Evolutionary conservation across 2,113 vertebrate species (phyloP).

Genomic region (Tragulus kanchil): DNA sequence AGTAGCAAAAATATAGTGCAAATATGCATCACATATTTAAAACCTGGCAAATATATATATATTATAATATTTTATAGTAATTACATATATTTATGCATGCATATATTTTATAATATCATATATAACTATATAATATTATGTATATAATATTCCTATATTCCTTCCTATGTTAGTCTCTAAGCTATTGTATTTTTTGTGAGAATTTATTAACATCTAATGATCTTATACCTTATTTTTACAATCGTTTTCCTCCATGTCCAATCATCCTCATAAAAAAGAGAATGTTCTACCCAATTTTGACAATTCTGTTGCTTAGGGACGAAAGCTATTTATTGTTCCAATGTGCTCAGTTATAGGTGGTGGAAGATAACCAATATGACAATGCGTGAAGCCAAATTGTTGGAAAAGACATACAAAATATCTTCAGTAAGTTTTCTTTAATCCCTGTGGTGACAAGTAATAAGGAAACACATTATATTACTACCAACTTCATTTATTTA

Average conservation of each 20-base stretch:
- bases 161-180: not conserved
- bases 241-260: not conserved
- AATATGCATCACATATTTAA: not conserved
- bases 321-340: not conserved
- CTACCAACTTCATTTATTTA: not conserved
- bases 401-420: not conserved
- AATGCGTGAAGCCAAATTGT: not conserved
- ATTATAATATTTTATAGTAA: not conserved
- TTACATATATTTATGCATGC: not conserved
- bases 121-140: not conserved
- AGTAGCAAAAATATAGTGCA: not conserved
- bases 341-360: not conserved
- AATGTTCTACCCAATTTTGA: not conserved
- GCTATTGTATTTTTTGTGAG: not conserved
- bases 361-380: not conserved
- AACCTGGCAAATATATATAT: not conserved
- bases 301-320: not conserved
- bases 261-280: not conserved
- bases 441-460: not conserved
- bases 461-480: not conserved
- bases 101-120: not conserved
- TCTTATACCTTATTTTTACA: not conserved
- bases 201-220: not conserved
- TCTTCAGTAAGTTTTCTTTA: not conserved
- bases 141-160: not conserved